A percentile compares a stretch with the other conserved stretches of the same genome.
phyloP scores from a whole-genome alignment of 2,113 vertebrate species.

The Ia io region DNA sequence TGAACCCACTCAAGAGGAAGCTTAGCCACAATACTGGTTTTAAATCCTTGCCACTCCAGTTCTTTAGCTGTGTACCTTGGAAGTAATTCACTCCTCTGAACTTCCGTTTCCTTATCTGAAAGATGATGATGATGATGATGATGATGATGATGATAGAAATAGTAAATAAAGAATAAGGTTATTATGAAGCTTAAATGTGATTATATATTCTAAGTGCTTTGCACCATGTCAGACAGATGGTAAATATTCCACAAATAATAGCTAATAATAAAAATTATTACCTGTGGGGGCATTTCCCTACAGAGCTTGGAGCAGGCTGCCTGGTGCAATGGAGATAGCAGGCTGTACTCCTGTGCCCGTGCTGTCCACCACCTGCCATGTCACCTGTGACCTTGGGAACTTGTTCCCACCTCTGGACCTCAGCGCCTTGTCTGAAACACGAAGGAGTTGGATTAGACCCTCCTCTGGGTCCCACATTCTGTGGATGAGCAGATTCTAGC shows the following conservation, averaged over 20 bases:
- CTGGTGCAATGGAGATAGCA: accelerated
- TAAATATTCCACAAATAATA: conserved; percentile 51
- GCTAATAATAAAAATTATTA: conserved; percentile 27
- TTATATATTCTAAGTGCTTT: conserved; percentile 42
- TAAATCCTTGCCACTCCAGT: background rate
- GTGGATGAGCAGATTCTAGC: background rate
- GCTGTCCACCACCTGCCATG: accelerated
- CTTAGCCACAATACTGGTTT: background rate
- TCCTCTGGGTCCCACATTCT: background rate
- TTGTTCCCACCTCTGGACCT: background rate
- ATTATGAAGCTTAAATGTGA: conserved; percentile 24
- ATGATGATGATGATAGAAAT: background rate
- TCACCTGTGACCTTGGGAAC: background rate
- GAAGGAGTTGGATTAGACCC: background rate
- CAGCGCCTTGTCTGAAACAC: background rate
- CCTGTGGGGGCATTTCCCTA: background rate
- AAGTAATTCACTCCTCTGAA: background rate
- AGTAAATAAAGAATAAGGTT: conserved; percentile 50
- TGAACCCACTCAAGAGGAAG: background rate
- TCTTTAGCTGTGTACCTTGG: background rate
- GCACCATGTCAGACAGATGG: conserved; percentile 7
- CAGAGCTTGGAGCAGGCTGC: background rate
- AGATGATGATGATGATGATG: background rate
- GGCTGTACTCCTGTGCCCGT: accelerated
- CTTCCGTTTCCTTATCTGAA: conserved; percentile 20